A percentile compares a stretch with the other conserved stretches of the same genome.
Conservation (phyloP, 2,113 vertebrate species). For the Gobio gobio region DNA sequence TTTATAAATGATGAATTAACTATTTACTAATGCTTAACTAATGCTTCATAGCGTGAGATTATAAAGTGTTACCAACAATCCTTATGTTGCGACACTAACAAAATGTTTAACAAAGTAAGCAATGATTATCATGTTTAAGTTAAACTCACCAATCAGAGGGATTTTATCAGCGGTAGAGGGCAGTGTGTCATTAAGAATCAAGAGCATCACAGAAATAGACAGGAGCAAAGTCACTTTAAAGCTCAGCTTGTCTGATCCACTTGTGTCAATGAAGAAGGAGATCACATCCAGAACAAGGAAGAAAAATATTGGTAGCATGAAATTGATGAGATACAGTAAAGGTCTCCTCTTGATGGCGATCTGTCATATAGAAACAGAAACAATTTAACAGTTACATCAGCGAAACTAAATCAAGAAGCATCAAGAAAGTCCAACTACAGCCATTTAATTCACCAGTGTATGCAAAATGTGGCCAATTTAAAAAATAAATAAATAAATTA, state of each 20-base stretch:
- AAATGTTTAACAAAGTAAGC: no score
- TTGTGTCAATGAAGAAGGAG: constrained; percentile 72
- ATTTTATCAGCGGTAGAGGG: constrained; percentile 75
- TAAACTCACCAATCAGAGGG: constrained; percentile 74
- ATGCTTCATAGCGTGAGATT: no score
- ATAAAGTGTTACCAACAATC: no score
- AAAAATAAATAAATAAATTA: no score
- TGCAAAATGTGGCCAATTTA: no score
- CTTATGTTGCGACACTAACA: no score
- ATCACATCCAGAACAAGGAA: constrained; percentile 80
- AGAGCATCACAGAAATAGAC: constrained; percentile 79
- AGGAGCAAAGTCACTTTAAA: constrained; percentile 73
- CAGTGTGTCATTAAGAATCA: constrained; percentile 80
- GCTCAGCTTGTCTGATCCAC: constrained; percentile 73
- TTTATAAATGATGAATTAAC: no score
- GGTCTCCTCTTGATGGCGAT: constrained; percentile 73
- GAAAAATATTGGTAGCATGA: constrained; percentile 74
- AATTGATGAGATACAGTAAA: constrained; percentile 74
- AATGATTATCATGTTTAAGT: neutral
- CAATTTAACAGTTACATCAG: no score
- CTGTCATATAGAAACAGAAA: constrained; percentile 58
- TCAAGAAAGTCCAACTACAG: no score
- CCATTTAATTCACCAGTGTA: no score
- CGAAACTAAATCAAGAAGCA: no score
- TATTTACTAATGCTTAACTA: no score